Evolutionary conservation across 30 jellyfish, hydroid and myxozoan species (phyloP).

Genomic region (Turritopsis rubra): DNA sequence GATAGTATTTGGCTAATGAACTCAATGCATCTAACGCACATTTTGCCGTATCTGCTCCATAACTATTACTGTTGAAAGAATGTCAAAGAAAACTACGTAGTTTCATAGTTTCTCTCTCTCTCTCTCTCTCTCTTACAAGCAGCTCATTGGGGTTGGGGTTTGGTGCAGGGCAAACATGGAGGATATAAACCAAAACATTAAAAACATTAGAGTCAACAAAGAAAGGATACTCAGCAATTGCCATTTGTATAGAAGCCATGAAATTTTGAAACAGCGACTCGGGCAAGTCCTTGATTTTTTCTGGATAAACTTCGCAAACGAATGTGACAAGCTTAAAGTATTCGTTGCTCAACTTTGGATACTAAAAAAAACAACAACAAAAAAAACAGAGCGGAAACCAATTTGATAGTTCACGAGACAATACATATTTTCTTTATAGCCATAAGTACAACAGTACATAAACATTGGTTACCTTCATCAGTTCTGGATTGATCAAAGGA

Average conservation of each 20-base stretch:
- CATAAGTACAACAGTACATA: too few species aligned
- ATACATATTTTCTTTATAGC: too few species aligned
- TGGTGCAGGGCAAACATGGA: too few species aligned
- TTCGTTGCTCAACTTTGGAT: slow-evolving; percentile 78
- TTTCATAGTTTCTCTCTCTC: too few species aligned
- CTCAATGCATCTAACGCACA: slow-evolving; percentile 69
- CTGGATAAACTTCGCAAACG: slow-evolving; percentile 89
- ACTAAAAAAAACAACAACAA: slow-evolving; percentile 38
- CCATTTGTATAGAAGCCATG: slow-evolving; percentile 74
- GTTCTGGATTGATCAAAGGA: slow-evolving; percentile 79
- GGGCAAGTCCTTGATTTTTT: slow-evolving; percentile 54
- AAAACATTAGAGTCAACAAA: neutral
- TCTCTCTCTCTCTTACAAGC: too few species aligned
- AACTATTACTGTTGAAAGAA: slow-evolving; percentile 7
- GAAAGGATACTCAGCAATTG: slow-evolving; percentile 90
- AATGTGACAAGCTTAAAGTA: slow-evolving; percentile 84
- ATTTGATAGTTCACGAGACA: too few species aligned
- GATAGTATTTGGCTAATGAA: slow-evolving; percentile 51
- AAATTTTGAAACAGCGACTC: slow-evolving; percentile 46
- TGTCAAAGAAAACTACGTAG: neutral
- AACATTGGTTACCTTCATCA: slow-evolving; percentile 43
- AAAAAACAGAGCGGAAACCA: neutral
- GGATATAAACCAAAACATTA: too few species aligned
- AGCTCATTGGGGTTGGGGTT: too few species aligned
- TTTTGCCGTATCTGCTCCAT: slow-evolving; percentile 72